Evolutionary conservation across 2,113 vertebrate genomes (phyloP), one percentile per base, ranked within the genome.

Genomic region (Nyctibius bracteatus): DNA sequence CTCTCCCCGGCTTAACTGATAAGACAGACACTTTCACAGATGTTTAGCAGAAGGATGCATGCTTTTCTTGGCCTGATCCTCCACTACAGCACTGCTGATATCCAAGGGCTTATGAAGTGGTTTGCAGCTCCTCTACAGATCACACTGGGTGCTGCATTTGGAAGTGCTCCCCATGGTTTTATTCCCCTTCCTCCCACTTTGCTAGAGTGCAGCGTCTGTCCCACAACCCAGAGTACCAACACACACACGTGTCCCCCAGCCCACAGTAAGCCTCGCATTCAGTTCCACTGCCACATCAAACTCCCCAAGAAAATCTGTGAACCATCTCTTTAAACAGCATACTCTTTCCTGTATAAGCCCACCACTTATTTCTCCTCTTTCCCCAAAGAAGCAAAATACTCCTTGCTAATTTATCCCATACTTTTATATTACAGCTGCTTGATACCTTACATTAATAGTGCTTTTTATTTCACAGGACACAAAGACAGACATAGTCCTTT

Each of bases 191-290:
- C 30, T 71, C 39, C 17, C 39, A 14, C 80, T 18, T 5, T 30
- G 23, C 46, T 4, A 43, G 73, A n/a, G 37, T 0, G 7, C 54
- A 39, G 73, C 35, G 46, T 27, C 17, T 35, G 28, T 46, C 61
- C 44, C 58, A 22, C 33, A 46, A 9, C 17, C n/a, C 54, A 0
- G 28, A 33, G n/a, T 1, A 12, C 2, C 6, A 23, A 39, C 28
- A 25, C n/a, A 12, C 1, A 1, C 1, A n/a, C n/a, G n/a, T n/a
- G 14, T 17, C 14, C 72, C 30, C 25, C 33, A 14, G 33, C 31
- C 14, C 8, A 0, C 6, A 8, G 21, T 3, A 8, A 72, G 78
- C 44, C 49, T 39, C 33, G 58, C 33, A 9, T 12, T 35, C 2
- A 15, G 61, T 33, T 81, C 7, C 73, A 31, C 31, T 39, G 66